These are phyloP conservation scores for Meandrusa payeni DNA, from an alignment of 2,888 invertebrate species.

Conservation along the genomic window DNA sequence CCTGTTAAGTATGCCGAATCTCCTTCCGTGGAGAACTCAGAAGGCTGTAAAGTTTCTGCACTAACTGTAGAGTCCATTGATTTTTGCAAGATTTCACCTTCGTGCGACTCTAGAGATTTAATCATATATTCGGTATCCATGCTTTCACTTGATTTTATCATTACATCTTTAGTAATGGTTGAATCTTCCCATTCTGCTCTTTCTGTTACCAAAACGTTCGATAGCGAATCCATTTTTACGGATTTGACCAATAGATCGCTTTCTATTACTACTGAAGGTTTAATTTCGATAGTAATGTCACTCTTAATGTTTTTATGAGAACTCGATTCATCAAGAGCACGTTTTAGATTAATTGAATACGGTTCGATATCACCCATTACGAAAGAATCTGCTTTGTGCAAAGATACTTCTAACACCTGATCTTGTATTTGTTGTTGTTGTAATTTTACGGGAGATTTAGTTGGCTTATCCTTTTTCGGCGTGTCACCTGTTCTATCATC, in stretches of 20 bases:
- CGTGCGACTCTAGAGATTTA: constrained; percentile 75
- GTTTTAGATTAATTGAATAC: constrained; percentile 7
- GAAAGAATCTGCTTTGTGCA: constrained; percentile 61
- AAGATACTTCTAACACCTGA: constrained; percentile 69
- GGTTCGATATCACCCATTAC: constrained; percentile 45
- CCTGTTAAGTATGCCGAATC: constrained; percentile 75
- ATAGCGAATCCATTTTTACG: constrained; percentile 64
- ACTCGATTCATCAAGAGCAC: constrained; percentile 17
- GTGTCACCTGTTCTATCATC: constrained; percentile 64
- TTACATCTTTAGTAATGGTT: constrained; percentile 66
- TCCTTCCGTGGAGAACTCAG: constrained; percentile 75
- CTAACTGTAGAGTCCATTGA: constrained; percentile 77
- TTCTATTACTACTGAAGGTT: constrained; percentile 45
- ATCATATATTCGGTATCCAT: constrained; percentile 75
- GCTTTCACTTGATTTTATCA: constrained; percentile 77
- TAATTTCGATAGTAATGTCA: constrained; percentile 50
- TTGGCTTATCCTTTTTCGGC: constrained; percentile 58
- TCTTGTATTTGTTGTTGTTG: constrained; percentile 69
- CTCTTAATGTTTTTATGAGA: constrained; percentile 43
- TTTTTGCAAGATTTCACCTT: constrained; percentile 74
- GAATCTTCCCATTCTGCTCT: constrained; percentile 54
- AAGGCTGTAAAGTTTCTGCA: constrained; percentile 74
- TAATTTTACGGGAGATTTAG: constrained; percentile 66
- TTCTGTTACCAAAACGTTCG: constrained; percentile 54
- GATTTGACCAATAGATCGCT: constrained; percentile 46